Percentiles rank a stretch among this genome's conserved stretches.
Evolutionary conservation across 2,888 invertebrate species (phyloP).

Genomic region (Reticulitermes lucifugus): DNA sequence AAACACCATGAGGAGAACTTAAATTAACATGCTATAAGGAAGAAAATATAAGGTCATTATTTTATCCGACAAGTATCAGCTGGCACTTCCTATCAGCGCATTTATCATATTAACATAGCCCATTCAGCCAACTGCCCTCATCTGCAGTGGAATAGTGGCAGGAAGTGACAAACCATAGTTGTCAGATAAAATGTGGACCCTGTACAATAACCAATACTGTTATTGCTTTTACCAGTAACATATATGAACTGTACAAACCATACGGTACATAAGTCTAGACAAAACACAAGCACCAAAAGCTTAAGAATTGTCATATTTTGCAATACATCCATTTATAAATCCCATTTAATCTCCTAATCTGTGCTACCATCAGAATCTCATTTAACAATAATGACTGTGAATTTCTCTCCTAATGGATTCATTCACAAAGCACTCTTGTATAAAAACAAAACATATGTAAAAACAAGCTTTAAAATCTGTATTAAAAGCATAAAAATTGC

Average conservation of each 20-base stretch:
- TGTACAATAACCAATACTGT: background rate
- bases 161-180: no score
- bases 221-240: background rate
- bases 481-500: background rate
- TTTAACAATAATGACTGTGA: background rate
- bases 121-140: no score
- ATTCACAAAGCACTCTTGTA: background rate
- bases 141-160: no score
- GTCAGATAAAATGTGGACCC: no score
- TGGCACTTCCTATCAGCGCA: no score
- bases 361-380: background rate
- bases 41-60: background rate
- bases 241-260: background rate
- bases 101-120: no score
- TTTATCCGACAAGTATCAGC: no score
- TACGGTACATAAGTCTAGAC: background rate
- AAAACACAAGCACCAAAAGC: background rate
- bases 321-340: background rate
- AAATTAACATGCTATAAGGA: background rate
- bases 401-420: background rate
- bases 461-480: background rate
- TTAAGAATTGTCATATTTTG: background rate
- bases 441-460: background rate
- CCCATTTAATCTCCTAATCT: background rate
- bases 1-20: background rate